A percentile compares a stretch with the other conserved stretches of the same genome.
These are phyloP conservation scores for Cinara cedri DNA, from an alignment of 2,888 invertebrate species.

Conservation along the genomic window DNA sequence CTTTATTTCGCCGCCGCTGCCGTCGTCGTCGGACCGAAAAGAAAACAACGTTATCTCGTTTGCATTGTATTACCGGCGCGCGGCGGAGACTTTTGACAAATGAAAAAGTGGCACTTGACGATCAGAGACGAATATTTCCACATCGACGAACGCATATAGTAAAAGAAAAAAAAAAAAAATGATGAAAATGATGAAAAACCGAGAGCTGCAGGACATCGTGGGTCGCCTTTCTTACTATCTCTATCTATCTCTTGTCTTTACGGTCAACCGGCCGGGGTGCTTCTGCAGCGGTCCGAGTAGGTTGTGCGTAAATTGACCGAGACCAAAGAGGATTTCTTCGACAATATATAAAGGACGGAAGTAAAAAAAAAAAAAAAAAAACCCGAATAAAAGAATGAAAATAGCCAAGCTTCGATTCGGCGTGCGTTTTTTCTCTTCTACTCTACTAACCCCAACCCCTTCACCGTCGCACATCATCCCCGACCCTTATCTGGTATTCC, in stretches of 20 bases:
- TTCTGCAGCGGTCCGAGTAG: conserved; percentile 6
- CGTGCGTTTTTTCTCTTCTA: conserved; percentile 4
- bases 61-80: conserved; percentile 50
- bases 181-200: neutral
- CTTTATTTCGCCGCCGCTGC: conserved; percentile 11
- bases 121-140: conserved; percentile 29
- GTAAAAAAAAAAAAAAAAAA: conserved; percentile 14
- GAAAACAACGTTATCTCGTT: conserved; percentile 56
- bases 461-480: neutral
- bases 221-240: too few species aligned
- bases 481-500: conserved; percentile 50
- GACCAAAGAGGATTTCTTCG: conserved; percentile 51
- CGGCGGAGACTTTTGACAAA: conserved; percentile 44
- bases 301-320: conserved; percentile 55
- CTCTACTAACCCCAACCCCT: neutral
- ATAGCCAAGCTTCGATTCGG: conserved; percentile 31
- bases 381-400: conserved; percentile 21
- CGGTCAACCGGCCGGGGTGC: conserved; percentile 45
- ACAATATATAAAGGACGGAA: conserved; percentile 27
- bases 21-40: conserved; percentile 39
- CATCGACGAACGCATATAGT: neutral
- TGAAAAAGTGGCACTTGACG: conserved; percentile 55
- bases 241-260: conserved; percentile 2
- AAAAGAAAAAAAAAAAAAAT: neutral
- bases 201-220: neutral